Percentiles rank a stretch among this genome's conserved stretches.
phyloP scores from a whole-genome alignment of 2,888 invertebrate species.

The Trachelus iudaicus region DNA sequence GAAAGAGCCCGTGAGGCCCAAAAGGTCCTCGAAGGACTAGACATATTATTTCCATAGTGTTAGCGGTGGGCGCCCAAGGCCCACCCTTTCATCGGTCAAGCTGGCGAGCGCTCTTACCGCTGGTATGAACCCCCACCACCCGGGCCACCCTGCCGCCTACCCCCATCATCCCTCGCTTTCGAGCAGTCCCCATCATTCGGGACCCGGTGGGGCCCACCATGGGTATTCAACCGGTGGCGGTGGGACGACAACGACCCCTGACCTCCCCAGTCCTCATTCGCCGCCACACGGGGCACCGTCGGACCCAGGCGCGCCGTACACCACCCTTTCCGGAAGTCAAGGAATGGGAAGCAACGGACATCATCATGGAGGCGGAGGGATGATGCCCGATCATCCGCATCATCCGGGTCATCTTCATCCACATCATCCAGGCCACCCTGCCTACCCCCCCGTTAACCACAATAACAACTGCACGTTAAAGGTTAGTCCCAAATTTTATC shows the following conservation, averaged over 20 bases:
- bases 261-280: constrained; percentile 63
- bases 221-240: constrained; percentile 64
- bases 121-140: constrained; percentile 93
- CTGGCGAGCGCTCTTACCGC: constrained; percentile 86
- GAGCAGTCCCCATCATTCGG: constrained; percentile 65
- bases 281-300: constrained; percentile 56
- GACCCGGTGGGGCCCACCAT: constrained; percentile 57
- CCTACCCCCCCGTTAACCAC: constrained; percentile 62
- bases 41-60: constrained; percentile 18
- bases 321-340: constrained; percentile 49
- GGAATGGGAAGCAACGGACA: constrained; percentile 61
- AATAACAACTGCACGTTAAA: constrained; percentile 68
- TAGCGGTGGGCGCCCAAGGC: constrained; percentile 59
- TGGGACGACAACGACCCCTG: constrained; percentile 60
- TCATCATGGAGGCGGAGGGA: constrained; percentile 58
- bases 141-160: constrained; percentile 66
- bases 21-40: neutral
- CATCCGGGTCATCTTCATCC: constrained; percentile 69
- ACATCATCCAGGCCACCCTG: constrained; percentile 69
- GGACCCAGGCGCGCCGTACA: constrained; percentile 49
- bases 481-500: constrained; percentile 40
- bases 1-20: neutral
- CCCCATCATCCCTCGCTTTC: constrained; percentile 67
- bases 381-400: constrained; percentile 63
- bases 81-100: constrained; percentile 75